Conservation (phyloP, 2,888 invertebrate species). For the Sepioteuthis lessoniana region DNA sequence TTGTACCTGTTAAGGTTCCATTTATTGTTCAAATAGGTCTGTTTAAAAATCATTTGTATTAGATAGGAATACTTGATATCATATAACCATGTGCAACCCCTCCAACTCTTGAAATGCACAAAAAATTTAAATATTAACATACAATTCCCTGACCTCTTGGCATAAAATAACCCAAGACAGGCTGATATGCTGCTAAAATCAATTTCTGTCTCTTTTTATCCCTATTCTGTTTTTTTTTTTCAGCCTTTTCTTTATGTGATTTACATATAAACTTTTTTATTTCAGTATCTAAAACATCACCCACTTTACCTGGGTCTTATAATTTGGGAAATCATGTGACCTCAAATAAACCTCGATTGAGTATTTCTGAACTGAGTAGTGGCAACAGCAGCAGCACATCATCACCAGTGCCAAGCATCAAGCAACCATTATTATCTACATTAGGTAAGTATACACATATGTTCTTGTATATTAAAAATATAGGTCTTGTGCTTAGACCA, state of each 20-base stretch:
- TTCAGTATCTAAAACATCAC: constrained; percentile 47
- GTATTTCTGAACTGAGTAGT: not conserved
- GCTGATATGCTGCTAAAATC: too few relatives aligned
- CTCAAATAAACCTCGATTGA: constrained; percentile 36
- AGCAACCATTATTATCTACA: constrained; percentile 46
- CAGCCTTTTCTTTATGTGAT: not conserved
- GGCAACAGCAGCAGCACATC: constrained; percentile 17
- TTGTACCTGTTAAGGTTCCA: too few relatives aligned
- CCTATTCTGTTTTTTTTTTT: not conserved
- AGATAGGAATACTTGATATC: too few relatives aligned
- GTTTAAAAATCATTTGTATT: too few relatives aligned
- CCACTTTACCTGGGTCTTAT: constrained; percentile 45
- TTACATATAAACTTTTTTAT: not conserved
- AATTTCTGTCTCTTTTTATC: too few relatives aligned
- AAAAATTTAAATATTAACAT: too few relatives aligned
- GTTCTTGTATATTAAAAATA: not conserved
- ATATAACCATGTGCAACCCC: too few relatives aligned
- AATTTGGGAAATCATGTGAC: constrained; percentile 25
- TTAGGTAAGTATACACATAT: constrained; percentile 35
- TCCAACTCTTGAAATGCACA: too few relatives aligned
- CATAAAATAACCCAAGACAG: too few relatives aligned
- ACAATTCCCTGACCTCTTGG: too few relatives aligned
- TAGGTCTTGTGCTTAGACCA: not conserved
- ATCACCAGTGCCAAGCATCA: constrained; percentile 41
- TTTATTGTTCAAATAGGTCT: too few relatives aligned